Evolutionary conservation across 2,888 invertebrate genomes (phyloP), one percentile per base, ranked within the genome.

Genomic region (Heliconius ismenius): DNA sequence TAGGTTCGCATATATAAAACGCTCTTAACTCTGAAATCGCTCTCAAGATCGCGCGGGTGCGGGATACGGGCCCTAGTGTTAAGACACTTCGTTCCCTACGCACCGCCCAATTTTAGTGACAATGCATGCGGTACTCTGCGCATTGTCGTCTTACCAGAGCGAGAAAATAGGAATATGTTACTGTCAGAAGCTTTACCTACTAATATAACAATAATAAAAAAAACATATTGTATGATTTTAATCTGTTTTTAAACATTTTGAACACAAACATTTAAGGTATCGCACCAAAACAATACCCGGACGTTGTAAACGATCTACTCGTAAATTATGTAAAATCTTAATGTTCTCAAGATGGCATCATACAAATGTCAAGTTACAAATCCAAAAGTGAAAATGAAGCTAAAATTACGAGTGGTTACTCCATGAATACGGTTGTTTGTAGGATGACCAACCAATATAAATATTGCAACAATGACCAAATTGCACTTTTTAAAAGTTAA

Each of bases 401-500:
- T 81, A 83, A 81, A 83, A 83, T 83, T 81, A 83, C 82, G 79
- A 84, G 81, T 80, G 84, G 83, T 87, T 86, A 85, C 86, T 86
- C 84, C 76, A 80, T 83, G 85, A 83, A 86, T 85, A 84, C 82
- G 79, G 83, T 83, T 84, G 82, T 76, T 74, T 78, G 78, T 86
- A 84, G 81, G 77, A 83, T 84, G 83, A 81, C 88, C 77, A 79
- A 75, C 65, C 21, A 64, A 64, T 32, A 64, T 58, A n/a, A 58
- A 58, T 58, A n/a, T 58, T 58, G 21, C 0, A 11, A 58, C n/a
- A n/a, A n/a, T 58, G n/a, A 13, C 60, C 24, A 24, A 60, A 60
- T 11, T 24, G 54, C n/a, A 58, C 1, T 58, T 58, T 58, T n/a
- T 58, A 54, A 7, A 21, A 9, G 2, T 21, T 18, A 54, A 54